phyloP scores from a whole-genome alignment of 2,888 invertebrate genomes.

The Brenthis daphne region DNA sequence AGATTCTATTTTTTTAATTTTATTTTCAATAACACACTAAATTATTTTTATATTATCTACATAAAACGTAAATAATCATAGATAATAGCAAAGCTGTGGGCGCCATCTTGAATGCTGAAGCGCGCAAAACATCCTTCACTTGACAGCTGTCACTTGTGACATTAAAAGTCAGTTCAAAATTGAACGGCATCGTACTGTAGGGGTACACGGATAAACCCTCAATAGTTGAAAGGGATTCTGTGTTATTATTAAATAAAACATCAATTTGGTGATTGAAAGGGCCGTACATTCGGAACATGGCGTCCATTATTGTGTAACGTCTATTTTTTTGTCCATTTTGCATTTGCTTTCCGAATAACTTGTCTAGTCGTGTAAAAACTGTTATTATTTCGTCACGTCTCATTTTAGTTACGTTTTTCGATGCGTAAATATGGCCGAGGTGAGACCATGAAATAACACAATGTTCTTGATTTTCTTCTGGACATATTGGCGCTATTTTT shows the following conservation, averaged over 20 bases:
- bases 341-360: conserved; percentile 84
- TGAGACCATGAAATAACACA: conserved; percentile 87
- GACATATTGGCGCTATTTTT: conserved; percentile 83
- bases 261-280: conserved; percentile 84
- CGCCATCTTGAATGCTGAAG: conserved; percentile 49
- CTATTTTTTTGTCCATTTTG: conserved; percentile 39
- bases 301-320: conserved; percentile 76
- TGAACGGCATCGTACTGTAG: conserved; percentile 63
- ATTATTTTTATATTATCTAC: conserved; percentile 24
- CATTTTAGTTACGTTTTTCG: conserved; percentile 78
- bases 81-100: conserved; percentile 51
- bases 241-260: conserved; percentile 85
- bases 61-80: conserved; percentile 55
- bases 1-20: not conserved
- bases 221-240: conserved; percentile 60
- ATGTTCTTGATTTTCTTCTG: conserved; percentile 72
- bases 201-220: conserved; percentile 59
- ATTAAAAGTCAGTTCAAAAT: conserved; percentile 63
- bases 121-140: conserved; percentile 48
- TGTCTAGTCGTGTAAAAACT: conserved; percentile 86
- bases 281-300: conserved; percentile 87
- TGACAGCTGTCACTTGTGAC: conserved; percentile 51
- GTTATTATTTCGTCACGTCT: conserved; percentile 86
- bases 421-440: conserved; percentile 85
- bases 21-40: not conserved